phyloP scores from a whole-genome alignment of 2,888 invertebrate genomes.

The Xiphydria camelus region DNA sequence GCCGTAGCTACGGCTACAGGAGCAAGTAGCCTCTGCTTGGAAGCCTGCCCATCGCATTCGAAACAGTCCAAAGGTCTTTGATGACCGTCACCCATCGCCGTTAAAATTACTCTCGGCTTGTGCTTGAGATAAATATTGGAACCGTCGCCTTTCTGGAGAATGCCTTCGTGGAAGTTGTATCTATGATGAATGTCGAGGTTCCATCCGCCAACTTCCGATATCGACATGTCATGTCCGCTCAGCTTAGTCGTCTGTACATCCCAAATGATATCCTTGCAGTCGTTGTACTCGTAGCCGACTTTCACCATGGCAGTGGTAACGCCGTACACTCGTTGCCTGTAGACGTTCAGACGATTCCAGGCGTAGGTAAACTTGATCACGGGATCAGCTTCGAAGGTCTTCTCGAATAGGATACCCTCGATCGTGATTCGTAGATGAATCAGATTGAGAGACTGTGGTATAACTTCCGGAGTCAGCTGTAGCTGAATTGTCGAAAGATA shows the following conservation, averaged over 20 bases:
- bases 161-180: constrained; percentile 97
- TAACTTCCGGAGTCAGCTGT: constrained; percentile 83
- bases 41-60: constrained; percentile 79
- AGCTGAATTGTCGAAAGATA: constrained; percentile 91
- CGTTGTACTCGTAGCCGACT: constrained; percentile 95
- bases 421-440: constrained; percentile 92
- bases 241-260: constrained; percentile 93
- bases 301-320: constrained; percentile 92
- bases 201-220: constrained; percentile 97
- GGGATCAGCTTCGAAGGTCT: constrained; percentile 93
- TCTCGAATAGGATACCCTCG: constrained; percentile 92
- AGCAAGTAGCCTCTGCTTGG: constrained; percentile 80
- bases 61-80: constrained; percentile 85
- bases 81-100: constrained; percentile 89
- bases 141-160: constrained; percentile 96
- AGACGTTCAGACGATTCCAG: constrained; percentile 96
- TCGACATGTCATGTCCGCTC: constrained; percentile 95
- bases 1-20: constrained; percentile 92
- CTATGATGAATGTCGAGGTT: constrained; percentile 97
- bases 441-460: constrained; percentile 79
- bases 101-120: constrained; percentile 87
- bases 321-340: constrained; percentile 94
- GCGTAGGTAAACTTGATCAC: constrained; percentile 96
- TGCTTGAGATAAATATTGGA: constrained; percentile 93
- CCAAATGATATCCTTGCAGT: constrained; percentile 93